Evolutionary conservation across 2,888 invertebrate species (phyloP).

Genomic region (Erebia ligea): DNA sequence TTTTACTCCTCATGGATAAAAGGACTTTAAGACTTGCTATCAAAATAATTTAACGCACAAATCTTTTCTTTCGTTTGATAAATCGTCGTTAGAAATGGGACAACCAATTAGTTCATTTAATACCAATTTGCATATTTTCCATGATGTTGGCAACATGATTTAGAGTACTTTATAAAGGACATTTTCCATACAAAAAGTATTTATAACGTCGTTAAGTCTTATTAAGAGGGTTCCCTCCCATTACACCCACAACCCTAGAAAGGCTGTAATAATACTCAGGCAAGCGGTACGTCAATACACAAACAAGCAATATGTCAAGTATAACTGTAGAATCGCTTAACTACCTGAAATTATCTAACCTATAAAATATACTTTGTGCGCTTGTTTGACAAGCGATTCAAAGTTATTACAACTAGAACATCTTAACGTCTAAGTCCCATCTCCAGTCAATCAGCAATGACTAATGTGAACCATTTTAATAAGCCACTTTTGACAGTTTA

Average conservation of each 20-base stretch:
- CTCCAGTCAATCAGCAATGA: constrained; percentile 20
- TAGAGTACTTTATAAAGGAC: not conserved
- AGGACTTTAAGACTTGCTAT: not conserved
- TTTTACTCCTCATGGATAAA: too few species aligned
- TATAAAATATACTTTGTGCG: constrained; percentile 65
- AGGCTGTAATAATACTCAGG: constrained; percentile 13
- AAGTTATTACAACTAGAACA: constrained; percentile 57
- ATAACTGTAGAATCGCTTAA: constrained; percentile 58
- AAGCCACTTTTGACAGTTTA: too few species aligned
- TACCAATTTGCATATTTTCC: not conserved
- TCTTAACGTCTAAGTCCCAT: constrained; percentile 42
- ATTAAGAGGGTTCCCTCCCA: constrained; percentile 12
- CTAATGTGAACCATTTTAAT: constrained; percentile 2
- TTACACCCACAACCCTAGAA: not conserved
- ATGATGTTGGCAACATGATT: not conserved
- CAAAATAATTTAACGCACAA: not conserved
- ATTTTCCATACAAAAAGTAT: constrained; percentile 1
- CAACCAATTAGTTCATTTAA: not conserved
- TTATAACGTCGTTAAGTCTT: not conserved
- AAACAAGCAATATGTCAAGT: constrained; percentile 35
- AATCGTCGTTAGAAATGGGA: not conserved
- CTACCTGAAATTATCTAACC: constrained; percentile 56
- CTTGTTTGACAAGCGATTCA: constrained; percentile 79
- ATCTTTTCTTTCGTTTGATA: not conserved
- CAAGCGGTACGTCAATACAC: constrained; percentile 31